Conservation (phyloP, 2,888 invertebrate genomes). For the Pseudococcus viburni region DNA sequence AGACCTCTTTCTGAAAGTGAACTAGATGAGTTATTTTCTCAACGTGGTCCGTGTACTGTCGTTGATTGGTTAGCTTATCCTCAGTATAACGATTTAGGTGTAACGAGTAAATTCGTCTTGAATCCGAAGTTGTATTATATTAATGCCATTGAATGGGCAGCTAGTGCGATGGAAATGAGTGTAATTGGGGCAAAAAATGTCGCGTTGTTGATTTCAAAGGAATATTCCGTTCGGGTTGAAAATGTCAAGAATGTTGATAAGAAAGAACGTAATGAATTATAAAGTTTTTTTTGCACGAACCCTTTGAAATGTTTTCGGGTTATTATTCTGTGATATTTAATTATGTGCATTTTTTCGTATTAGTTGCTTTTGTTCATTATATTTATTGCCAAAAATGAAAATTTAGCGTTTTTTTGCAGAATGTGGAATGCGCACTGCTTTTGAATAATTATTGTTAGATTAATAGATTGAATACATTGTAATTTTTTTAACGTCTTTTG, state of each 20-base stretch:
- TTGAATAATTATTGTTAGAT: too few relatives aligned
- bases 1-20: slow-evolving; percentile 72
- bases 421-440: too few relatives aligned
- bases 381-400: too few relatives aligned
- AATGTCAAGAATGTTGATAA: background rate
- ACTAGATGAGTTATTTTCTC: slow-evolving; percentile 73
- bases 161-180: slow-evolving; percentile 81
- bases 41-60: slow-evolving; percentile 70
- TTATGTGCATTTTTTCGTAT: slow-evolving; percentile 63
- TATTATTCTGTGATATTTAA: background rate
- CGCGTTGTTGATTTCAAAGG: slow-evolving; percentile 74
- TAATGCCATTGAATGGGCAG: slow-evolving; percentile 78
- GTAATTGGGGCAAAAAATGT: slow-evolving; percentile 77
- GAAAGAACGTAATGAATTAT: background rate
- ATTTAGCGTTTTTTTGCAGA: too few relatives aligned
- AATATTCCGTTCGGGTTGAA: background rate
- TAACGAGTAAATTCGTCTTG: slow-evolving; percentile 73
- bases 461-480: too few relatives aligned
- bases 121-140: slow-evolving; percentile 75
- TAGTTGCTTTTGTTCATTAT: too few relatives aligned
- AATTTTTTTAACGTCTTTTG: too few relatives aligned
- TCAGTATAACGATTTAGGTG: slow-evolving; percentile 71
- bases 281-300: background rate
- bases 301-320: background rate
- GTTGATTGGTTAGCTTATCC: slow-evolving; percentile 76